phyloP scores from a whole-genome alignment of 30 jellyfish, hydroid and myxozoan species.

The Aurelia sp. region DNA sequence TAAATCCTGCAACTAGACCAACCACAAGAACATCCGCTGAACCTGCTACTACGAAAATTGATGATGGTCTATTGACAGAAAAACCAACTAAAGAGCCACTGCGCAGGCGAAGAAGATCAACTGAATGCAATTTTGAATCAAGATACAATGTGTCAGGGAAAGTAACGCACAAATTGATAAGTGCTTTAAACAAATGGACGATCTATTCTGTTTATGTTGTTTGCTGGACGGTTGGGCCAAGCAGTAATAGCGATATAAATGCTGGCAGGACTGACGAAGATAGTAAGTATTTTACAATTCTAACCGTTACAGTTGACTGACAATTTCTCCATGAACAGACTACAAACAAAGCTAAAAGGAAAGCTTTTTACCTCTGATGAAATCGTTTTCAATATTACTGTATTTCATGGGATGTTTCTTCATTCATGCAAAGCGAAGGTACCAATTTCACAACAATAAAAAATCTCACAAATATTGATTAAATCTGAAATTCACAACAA shows the following conservation, averaged over 20 bases:
- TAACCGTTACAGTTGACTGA: too few species aligned
- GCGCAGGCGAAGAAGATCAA: not conserved
- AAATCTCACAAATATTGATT: too few species aligned
- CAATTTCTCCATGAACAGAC: too few species aligned
- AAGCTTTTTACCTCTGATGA: too few species aligned
- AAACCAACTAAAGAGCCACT: not conserved
- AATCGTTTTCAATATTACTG: too few species aligned
- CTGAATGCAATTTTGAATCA: not conserved
- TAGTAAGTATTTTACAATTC: conserved; percentile 18
- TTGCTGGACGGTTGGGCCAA: conserved; percentile 54
- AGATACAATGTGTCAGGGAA: not conserved
- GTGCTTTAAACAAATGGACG: conserved; percentile 33
- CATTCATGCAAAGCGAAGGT: too few species aligned
- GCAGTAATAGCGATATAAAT: not conserved
- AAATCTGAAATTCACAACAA: too few species aligned
- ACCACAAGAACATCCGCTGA: not conserved
- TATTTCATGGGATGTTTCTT: too few species aligned
- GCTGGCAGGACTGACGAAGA: conserved; percentile 20
- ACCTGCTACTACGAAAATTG: not conserved
- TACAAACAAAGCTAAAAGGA: too few species aligned
- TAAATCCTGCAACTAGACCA: not conserved
- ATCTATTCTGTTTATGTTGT: conserved; percentile 35
- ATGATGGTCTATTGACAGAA: conserved; percentile 4
- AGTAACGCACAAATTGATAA: not conserved
- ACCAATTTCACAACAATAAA: too few species aligned